Percentiles rank a stretch among this genome's conserved stretches.
Conservation (phyloP, 2,888 invertebrate species). For the Drosophila leonis region DNA sequence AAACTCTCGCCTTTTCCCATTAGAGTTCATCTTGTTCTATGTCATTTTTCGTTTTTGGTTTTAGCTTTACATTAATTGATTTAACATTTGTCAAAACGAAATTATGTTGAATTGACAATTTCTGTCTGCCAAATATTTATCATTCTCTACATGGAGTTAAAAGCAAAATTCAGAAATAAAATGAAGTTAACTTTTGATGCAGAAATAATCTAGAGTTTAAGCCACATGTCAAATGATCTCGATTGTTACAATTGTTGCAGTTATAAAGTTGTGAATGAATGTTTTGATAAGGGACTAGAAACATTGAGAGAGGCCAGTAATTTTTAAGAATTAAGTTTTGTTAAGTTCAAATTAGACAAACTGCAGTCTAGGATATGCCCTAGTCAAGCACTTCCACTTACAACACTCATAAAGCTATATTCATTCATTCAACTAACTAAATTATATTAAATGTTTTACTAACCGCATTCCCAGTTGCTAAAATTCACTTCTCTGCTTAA, state of each 20-base stretch:
- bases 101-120: constrained; percentile 65
- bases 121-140: constrained; percentile 13
- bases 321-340: no score
- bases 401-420: not conserved
- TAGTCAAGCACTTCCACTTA: not conserved
- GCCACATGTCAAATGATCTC: not conserved
- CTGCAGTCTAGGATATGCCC: not conserved
- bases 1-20: not conserved
- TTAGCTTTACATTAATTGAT: constrained; percentile 61
- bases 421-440: not conserved
- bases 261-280: not conserved
- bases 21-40: not conserved
- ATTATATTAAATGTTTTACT: not conserved
- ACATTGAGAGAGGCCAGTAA: no score
- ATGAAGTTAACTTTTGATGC: not conserved
- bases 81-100: constrained; percentile 61
- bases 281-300: not conserved
- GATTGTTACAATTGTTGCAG: not conserved
- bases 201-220: not conserved
- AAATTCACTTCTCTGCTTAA: not conserved
- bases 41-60: not conserved
- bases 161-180: not conserved
- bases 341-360: not conserved
- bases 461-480: not conserved
- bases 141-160: not conserved